These are phyloP conservation scores for Scomber scombrus DNA, from an alignment of 2,113 vertebrate species.

Conservation along the genomic window DNA sequence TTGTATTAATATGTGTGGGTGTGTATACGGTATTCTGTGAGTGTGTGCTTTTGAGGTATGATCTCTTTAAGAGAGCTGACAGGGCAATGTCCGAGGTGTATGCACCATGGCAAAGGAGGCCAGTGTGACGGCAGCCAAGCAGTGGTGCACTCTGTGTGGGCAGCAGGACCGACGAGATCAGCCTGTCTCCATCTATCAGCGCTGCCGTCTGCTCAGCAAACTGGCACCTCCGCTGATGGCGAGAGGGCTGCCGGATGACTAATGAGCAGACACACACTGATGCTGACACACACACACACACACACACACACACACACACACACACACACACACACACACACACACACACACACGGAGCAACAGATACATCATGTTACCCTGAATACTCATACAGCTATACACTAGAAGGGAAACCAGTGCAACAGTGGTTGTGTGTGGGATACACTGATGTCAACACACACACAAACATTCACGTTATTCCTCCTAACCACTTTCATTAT, in stretches of 20 bases:
- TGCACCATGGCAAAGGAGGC: not conserved
- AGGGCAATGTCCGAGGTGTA: not conserved
- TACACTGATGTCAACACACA: not conserved
- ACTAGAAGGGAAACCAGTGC: not conserved
- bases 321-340: not conserved
- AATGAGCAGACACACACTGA: slow-evolving; percentile 43
- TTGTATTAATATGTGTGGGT: not conserved
- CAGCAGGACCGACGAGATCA: slow-evolving; percentile 46
- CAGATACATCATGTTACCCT: not conserved
- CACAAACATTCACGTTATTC: not conserved
- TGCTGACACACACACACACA: slow-evolving; percentile 21
- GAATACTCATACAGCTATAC: not conserved
- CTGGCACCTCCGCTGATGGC: slow-evolving; percentile 63
- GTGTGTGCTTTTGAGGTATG: slow-evolving; percentile 10
- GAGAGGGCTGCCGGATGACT: slow-evolving; percentile 61
- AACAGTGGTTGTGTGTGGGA: not conserved
- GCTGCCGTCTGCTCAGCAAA: slow-evolving; percentile 51
- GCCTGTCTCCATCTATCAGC: slow-evolving; percentile 72
- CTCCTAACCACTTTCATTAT: not conserved
- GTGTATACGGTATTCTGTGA: not conserved
- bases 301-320: not conserved
- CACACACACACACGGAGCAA: not conserved
- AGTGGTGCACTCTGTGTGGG: slow-evolving; percentile 64
- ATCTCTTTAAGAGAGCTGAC: slow-evolving; percentile 25
- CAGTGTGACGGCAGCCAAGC: slow-evolving; percentile 18